A percentile compares a stretch with the other conserved stretches of the same genome.
phyloP scores from a whole-genome alignment of 2,888 invertebrate genomes.

The Iselma pallidipennis region DNA sequence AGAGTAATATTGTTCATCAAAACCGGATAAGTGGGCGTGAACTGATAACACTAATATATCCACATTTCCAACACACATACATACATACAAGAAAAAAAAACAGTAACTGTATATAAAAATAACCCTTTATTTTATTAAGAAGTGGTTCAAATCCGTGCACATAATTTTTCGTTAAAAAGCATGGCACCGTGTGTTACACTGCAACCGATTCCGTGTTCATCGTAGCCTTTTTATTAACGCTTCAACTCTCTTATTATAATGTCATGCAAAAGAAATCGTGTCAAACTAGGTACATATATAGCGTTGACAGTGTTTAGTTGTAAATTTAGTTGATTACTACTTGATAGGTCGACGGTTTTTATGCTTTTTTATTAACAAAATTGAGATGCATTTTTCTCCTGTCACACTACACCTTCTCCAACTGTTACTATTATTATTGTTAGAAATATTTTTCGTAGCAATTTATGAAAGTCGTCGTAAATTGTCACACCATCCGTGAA shows the following conservation, averaged over 20 bases:
- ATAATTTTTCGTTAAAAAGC: not conserved
- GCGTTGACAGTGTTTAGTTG: not conserved
- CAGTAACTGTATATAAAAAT: not conserved
- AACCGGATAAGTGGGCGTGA: slow-evolving; percentile 16
- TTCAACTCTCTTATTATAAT: not conserved
- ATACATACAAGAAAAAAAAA: not conserved
- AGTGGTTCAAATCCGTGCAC: no score
- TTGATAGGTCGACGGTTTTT: not conserved
- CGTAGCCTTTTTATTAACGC: not conserved
- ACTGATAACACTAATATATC: slow-evolving; percentile 14
- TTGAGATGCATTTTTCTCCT: no score
- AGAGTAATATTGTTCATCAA: slow-evolving; percentile 12
- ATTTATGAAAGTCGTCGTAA: not conserved
- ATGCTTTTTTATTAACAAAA: no score
- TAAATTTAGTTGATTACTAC: not conserved
- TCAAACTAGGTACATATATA: no score
- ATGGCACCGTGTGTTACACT: not conserved
- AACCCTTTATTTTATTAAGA: not conserved
- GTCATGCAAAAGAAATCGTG: not conserved
- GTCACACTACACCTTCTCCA: no score
- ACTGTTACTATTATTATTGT: no score
- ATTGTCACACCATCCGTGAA: not conserved
- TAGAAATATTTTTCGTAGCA: no score
- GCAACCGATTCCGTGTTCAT: not conserved
- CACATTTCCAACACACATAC: not conserved